Evolutionary conservation across 2,113 vertebrate species (phyloP), one percentile per base, ranked within the genome.

Genomic region (Thinocorus orbignyianus): DNA sequence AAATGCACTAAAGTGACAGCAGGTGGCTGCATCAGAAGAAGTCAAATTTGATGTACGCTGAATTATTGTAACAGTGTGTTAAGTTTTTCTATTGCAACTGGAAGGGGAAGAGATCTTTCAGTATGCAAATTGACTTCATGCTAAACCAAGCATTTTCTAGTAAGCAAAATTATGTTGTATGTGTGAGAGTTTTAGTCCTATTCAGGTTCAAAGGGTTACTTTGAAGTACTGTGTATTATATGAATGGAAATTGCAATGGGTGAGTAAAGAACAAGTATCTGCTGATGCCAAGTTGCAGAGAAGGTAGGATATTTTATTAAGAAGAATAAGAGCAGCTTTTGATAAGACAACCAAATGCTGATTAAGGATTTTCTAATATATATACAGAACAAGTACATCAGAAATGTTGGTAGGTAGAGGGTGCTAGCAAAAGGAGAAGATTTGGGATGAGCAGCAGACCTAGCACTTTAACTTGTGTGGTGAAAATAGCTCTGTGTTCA

Each of bases 41-140:
- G 88, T 81, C 52, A 88, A 25, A 46, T 81, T 64, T 86, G 69
- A 81, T 8, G 3, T 84, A 61, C 31, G 3, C 12, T 65, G 82
- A 86, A 81, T 88, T 81, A 86, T 30, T 61, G 84, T 31, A 91
- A 41, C 48, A 91, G 18, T 13, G 7, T 1, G 13, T 80, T 88
- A 88, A 88, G 39, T 92, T 92, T 88, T 90, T 71, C 41, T 92
- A 37, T 94, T 86, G 77, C 91, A 73, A 58, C 86, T 92, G 49
- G 77, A 93, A 93, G 80, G 57, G 76, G 42, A 90, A 82, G 72
- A 94, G 77, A 90, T 72, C 88, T 88, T 52, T 93, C 92, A 86
- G 48, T 79, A 91, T 91, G 93, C 92, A 95, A 92, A 96, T 76
- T 42, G 52, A 37, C 86, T 92, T 90, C 17, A 68, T 62, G 71